Evolutionary conservation across 2,888 invertebrate species (phyloP).

Genomic region (Calliopum simillimum): DNA sequence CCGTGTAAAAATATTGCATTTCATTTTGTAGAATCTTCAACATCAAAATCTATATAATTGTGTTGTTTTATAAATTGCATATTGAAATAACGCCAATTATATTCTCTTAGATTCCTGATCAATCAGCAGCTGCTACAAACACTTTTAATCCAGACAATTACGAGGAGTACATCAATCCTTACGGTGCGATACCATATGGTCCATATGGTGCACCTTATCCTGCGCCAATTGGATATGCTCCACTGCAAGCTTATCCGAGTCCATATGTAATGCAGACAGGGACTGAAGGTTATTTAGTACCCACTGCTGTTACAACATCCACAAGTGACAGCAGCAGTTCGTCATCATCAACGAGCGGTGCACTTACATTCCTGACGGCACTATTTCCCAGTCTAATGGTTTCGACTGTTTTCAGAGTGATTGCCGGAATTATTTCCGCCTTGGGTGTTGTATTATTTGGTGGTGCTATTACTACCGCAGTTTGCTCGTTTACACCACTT

Average conservation of each 20-base stretch:
- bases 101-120: slow-evolving; percentile 50
- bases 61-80: too few relatives aligned
- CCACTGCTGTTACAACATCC: slow-evolving; percentile 48
- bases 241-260: slow-evolving; percentile 55
- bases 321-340: slow-evolving; percentile 42
- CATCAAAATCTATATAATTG: neutral
- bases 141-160: slow-evolving; percentile 55
- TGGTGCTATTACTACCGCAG: slow-evolving; percentile 69
- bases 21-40: slow-evolving; percentile 22
- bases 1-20: too few relatives aligned
- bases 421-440: slow-evolving; percentile 67
- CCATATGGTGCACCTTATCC: slow-evolving; percentile 43
- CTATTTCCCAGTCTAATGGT: slow-evolving; percentile 58
- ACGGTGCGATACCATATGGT: slow-evolving; percentile 46
- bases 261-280: slow-evolving; percentile 65
- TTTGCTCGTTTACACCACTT: slow-evolving; percentile 72
- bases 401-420: slow-evolving; percentile 66
- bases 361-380: slow-evolving; percentile 51
- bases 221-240: slow-evolving; percentile 47
- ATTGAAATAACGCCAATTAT: too few relatives aligned
- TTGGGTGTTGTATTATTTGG: slow-evolving; percentile 69
- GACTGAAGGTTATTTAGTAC: slow-evolving; percentile 68
- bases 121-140: slow-evolving; percentile 51
- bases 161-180: slow-evolving; percentile 54
- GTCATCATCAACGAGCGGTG: slow-evolving; percentile 41